These are phyloP conservation scores for Ferrisia virgata DNA, from an alignment of 2,888 invertebrate species.

Conservation along the genomic window DNA sequence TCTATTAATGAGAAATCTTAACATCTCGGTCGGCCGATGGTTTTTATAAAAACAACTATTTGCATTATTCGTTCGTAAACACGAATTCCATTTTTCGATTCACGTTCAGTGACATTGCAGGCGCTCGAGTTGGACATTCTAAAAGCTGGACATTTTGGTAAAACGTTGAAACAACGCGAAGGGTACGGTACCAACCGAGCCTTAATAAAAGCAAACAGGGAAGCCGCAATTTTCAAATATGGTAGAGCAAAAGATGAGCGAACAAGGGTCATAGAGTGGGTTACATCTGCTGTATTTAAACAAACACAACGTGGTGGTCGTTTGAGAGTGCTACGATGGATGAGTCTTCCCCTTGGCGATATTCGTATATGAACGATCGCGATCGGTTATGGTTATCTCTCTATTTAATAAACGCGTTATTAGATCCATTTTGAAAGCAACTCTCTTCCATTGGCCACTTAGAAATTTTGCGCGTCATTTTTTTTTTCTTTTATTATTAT, in stretches of 20 bases:
- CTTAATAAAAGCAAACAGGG: conserved; percentile 19
- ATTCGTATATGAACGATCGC: neutral
- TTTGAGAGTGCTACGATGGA: conserved; percentile 6
- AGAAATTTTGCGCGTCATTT: neutral
- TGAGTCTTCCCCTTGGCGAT: neutral
- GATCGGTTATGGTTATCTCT: neutral
- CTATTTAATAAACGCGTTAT: neutral
- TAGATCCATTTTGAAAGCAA: neutral
- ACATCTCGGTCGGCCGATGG: neutral
- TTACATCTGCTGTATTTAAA: conserved; percentile 42
- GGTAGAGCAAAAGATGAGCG: neutral
- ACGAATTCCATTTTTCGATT: conserved; percentile 20
- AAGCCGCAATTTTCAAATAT: conserved; percentile 40
- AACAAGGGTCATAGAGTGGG: conserved; percentile 15
- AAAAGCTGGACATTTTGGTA: neutral
- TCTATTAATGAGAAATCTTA: neutral
- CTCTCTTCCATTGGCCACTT: neutral
- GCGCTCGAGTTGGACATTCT: neutral
- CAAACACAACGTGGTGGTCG: conserved; percentile 40
- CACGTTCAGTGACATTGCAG: neutral
- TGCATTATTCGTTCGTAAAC: conserved; percentile 33
- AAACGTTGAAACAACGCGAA: neutral
- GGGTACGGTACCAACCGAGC: neutral
- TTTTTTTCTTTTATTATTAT: too few relatives aligned
- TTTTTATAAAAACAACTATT: conserved; percentile 20